phyloP scores from a whole-genome alignment of 2,797 vertebrate species.

The Alosa sapidissima region DNA sequence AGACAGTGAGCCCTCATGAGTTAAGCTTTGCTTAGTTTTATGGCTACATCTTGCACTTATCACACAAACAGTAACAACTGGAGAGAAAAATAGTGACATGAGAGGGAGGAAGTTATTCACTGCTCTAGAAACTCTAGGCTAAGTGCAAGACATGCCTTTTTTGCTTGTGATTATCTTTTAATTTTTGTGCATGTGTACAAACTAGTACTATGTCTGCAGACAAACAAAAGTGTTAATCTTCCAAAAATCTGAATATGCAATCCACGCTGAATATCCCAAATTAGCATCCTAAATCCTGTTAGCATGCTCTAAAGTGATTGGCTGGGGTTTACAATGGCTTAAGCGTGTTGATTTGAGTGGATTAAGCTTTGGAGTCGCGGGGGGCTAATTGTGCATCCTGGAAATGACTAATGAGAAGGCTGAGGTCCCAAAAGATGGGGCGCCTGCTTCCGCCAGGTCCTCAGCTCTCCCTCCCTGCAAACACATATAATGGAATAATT shows the following conservation, averaged over 20 bases:
- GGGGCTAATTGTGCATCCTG: slow-evolving; percentile 60
- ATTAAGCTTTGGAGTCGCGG: slow-evolving; percentile 65
- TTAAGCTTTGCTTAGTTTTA: background rate
- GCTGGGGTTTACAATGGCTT: slow-evolving; percentile 55
- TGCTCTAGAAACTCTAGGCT: background rate
- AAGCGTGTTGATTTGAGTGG: slow-evolving; percentile 67
- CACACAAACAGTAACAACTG: background rate
- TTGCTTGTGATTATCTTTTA: background rate
- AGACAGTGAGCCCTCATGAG: background rate
- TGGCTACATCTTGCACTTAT: background rate
- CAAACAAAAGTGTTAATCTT: slow-evolving; percentile 35
- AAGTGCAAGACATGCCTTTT: background rate
- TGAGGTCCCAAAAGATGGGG: slow-evolving; percentile 55
- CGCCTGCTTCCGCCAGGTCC: slow-evolving; percentile 21
- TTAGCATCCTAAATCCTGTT: slow-evolving; percentile 71
- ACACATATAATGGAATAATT: slow-evolving; percentile 65
- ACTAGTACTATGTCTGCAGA: background rate
- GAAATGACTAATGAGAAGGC: slow-evolving; percentile 53
- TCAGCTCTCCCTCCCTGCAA: slow-evolving; percentile 8
- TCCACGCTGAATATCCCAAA: slow-evolving; percentile 48
- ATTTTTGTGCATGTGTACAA: background rate
- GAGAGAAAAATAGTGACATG: background rate
- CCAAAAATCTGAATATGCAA: background rate
- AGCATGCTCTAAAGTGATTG: slow-evolving; percentile 70
- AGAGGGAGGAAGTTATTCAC: background rate